These are phyloP conservation scores for Mythimna ferrago DNA, from an alignment of 2,888 invertebrate genomes.

Conservation along the genomic window DNA sequence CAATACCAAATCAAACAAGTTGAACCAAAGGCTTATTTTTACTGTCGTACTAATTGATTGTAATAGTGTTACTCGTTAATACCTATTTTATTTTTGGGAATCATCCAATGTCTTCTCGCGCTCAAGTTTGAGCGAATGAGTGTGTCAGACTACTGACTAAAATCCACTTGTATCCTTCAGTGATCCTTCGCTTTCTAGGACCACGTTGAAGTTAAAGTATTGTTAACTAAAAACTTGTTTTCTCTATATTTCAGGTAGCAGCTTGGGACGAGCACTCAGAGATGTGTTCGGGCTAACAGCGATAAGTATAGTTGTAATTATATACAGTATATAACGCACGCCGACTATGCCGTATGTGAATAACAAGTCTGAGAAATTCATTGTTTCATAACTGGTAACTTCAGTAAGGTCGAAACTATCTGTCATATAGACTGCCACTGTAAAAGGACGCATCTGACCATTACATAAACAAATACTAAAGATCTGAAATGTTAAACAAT, in stretches of 20 bases:
- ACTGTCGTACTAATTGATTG: too few relatives aligned
- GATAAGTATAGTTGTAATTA: constrained; percentile 63
- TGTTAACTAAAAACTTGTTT: background rate
- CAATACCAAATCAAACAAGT: too few relatives aligned
- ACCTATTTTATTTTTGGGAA: background rate
- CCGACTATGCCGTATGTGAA: constrained; percentile 56
- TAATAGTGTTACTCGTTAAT: background rate
- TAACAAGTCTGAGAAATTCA: constrained; percentile 12
- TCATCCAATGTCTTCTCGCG: too few relatives aligned
- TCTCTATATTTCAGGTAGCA: constrained; percentile 91
- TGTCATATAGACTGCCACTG: background rate
- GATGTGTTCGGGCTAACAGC: constrained; percentile 93
- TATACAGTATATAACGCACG: constrained; percentile 52
- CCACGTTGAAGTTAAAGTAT: background rate
- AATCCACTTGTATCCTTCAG: too few relatives aligned
- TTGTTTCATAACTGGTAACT: background rate
- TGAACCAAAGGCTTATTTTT: too few relatives aligned
- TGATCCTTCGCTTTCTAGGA: too few relatives aligned
- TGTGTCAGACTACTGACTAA: too few relatives aligned
- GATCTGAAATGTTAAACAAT: background rate
- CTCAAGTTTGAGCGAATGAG: too few relatives aligned
- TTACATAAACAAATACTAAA: background rate
- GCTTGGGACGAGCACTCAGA: constrained; percentile 97
- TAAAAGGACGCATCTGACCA: background rate
- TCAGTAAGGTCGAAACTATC: background rate